These are phyloP conservation scores for Scolopax rusticola DNA, from an alignment of 2,797 vertebrate genomes.

Conservation along the genomic window DNA sequence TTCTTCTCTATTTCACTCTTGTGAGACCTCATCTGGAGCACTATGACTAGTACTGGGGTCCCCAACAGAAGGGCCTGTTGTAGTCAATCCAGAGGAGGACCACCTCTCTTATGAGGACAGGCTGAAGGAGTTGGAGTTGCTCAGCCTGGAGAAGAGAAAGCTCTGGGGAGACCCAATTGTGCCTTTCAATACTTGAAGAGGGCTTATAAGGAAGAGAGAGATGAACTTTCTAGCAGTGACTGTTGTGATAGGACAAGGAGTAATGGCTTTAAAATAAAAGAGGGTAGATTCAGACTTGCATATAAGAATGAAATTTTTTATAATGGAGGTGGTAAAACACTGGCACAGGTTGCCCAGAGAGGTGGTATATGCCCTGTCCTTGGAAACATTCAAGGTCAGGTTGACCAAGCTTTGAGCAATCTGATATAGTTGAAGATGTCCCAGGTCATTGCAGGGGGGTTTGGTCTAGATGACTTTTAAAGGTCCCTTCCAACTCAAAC, in stretches of 20 bases:
- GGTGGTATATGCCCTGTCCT: background rate
- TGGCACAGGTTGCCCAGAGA: background rate
- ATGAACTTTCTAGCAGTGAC: background rate
- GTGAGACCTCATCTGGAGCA: background rate
- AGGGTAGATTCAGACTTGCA: background rate
- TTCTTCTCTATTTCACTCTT: background rate
- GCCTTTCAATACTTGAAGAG: background rate
- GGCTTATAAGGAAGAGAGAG: background rate
- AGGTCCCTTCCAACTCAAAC: background rate
- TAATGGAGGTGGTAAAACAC: background rate
- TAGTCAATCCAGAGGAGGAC: background rate
- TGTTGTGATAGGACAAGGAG: background rate
- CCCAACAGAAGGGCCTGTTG: background rate
- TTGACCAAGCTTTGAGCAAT: background rate
- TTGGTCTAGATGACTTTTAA: background rate
- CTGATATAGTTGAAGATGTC: background rate
- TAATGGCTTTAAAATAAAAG: background rate
- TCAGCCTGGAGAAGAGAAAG: background rate
- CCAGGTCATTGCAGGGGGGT: background rate
- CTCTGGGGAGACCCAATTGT: background rate
- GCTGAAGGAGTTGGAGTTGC: background rate
- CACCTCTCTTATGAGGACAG: background rate
- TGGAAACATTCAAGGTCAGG: background rate
- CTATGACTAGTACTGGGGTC: background rate
- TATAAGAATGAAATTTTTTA: background rate